A percentile compares a stretch with the other conserved stretches of the same genome.
Evolutionary conservation across 2,888 invertebrate species (phyloP).

Genomic region (Hirtodrosophila trivittata): DNA sequence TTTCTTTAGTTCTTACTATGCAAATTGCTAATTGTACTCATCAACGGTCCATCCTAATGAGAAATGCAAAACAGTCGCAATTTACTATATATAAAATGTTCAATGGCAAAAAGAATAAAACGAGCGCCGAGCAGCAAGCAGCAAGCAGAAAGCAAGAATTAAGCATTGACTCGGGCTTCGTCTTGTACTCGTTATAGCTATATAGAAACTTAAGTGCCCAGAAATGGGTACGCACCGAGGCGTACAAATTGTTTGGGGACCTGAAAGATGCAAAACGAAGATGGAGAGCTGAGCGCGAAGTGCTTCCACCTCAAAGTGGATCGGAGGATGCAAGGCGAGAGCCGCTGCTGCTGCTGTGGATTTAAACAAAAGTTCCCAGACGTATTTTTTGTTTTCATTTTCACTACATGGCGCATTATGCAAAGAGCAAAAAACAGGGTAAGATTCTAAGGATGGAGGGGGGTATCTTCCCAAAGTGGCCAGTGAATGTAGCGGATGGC

Average conservation of each 20-base stretch:
- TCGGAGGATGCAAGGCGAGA: constrained; percentile 8
- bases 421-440: constrained; percentile 39
- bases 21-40: constrained; percentile 79
- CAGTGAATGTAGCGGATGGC: constrained; percentile 56
- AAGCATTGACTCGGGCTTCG: constrained; percentile 46
- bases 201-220: constrained; percentile 76
- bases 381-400: constrained; percentile 62
- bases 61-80: constrained; percentile 76
- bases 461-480: constrained; percentile 17
- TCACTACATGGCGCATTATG: constrained; percentile 65
- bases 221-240: constrained; percentile 75
- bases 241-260: constrained; percentile 75
- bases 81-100: constrained; percentile 68
- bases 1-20: constrained; percentile 71
- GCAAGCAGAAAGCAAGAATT: constrained; percentile 64
- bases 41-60: constrained; percentile 64
- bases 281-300: constrained; percentile 20
- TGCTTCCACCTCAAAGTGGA: constrained; percentile 41
- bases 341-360: constrained; percentile 37
- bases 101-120: constrained; percentile 62
- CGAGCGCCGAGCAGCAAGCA: constrained; percentile 43
- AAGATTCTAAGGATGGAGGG: constrained; percentile 23
- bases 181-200: constrained; percentile 38
- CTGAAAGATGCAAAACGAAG: constrained; percentile 21
- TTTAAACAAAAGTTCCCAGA: constrained; percentile 73